Conservation (phyloP, 2,888 invertebrate genomes). For the Drosophila mercatorum region DNA sequence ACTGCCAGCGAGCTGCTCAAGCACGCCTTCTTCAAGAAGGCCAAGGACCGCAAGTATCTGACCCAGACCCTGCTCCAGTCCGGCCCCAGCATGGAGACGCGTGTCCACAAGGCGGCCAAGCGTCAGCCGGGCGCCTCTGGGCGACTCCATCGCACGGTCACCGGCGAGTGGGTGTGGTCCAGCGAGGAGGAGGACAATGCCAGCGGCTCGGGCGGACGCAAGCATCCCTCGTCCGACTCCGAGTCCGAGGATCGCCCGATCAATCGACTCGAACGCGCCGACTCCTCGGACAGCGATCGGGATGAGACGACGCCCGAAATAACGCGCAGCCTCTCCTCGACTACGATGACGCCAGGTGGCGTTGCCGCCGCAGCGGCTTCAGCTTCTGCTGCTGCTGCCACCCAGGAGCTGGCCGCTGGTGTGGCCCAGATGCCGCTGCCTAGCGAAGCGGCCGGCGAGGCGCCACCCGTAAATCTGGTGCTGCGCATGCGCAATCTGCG, state of each 20-base stretch:
- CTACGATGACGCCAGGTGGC: slow-evolving; percentile 61
- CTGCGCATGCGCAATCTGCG: slow-evolving; percentile 95
- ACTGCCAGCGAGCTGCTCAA: slow-evolving; percentile 97
- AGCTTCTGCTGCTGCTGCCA: background rate
- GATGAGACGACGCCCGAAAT: slow-evolving; percentile 84
- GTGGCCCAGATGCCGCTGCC: slow-evolving; percentile 67
- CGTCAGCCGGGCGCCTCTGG: slow-evolving; percentile 95
- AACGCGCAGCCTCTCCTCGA: slow-evolving; percentile 83
- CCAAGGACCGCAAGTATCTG: slow-evolving; percentile 95
- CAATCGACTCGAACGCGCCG: slow-evolving; percentile 87
- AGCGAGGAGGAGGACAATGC: slow-evolving; percentile 94
- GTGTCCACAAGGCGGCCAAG: slow-evolving; percentile 93
- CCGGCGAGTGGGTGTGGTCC: slow-evolving; percentile 99
- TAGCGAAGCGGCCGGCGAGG: slow-evolving; percentile 77
- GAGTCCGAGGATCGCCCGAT: slow-evolving; percentile 87
- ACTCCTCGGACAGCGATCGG: slow-evolving; percentile 87
- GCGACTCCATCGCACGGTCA: slow-evolving; percentile 95
- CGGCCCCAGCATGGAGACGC: slow-evolving; percentile 94
- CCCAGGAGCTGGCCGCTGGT: slow-evolving; percentile 65
- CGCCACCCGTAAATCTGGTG: slow-evolving; percentile 90
- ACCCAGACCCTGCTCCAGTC: slow-evolving; percentile 93
- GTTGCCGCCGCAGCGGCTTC: background rate
- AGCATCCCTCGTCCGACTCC: slow-evolving; percentile 85
- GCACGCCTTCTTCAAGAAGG: slow-evolving; percentile 99
- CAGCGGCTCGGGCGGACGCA: slow-evolving; percentile 83